Conservation (phyloP, 2,888 invertebrate genomes). For the Coleophora flavipennella region DNA sequence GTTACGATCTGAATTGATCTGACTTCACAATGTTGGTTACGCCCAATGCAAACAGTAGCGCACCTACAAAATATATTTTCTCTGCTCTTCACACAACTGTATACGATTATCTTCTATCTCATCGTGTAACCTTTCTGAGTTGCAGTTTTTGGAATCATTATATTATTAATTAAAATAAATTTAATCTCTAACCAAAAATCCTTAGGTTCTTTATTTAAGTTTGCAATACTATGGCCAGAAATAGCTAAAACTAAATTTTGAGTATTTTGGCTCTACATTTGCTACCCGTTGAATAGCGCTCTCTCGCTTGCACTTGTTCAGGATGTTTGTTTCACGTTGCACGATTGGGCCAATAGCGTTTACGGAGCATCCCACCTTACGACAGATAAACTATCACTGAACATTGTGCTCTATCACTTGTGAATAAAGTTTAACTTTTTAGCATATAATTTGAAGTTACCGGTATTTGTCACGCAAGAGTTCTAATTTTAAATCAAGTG, state of each 20-base stretch:
- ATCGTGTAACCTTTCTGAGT: slow-evolving; percentile 29
- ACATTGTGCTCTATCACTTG: slow-evolving; percentile 65
- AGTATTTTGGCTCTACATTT: no score
- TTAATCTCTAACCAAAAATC: background rate
- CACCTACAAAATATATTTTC: slow-evolving; percentile 42
- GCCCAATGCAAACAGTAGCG: slow-evolving; percentile 10
- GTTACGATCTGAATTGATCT: no score
- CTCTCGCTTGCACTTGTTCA: slow-evolving; percentile 58
- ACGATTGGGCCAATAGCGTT: slow-evolving; percentile 68
- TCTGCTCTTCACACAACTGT: slow-evolving; percentile 32
- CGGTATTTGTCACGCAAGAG: slow-evolving; percentile 72
- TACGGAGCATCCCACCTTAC: slow-evolving; percentile 70
- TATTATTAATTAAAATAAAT: background rate
- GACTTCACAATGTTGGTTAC: slow-evolving; percentile 17
- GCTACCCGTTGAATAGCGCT: slow-evolving; percentile 30
- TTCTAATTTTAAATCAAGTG: slow-evolving; percentile 73
- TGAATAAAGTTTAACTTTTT: slow-evolving; percentile 69
- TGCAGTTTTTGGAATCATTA: slow-evolving; percentile 17
- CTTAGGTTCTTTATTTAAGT: slow-evolving; percentile 8
- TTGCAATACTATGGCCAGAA: background rate
- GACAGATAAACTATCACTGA: slow-evolving; percentile 55
- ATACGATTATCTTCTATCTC: slow-evolving; percentile 32
- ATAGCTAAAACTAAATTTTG: no score
- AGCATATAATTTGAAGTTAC: slow-evolving; percentile 63
- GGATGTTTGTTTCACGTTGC: slow-evolving; percentile 67